Base-by-base conservation (phyloP, 2,113 vertebrate genomes). In the Heterocephalus glaber region DNA sequence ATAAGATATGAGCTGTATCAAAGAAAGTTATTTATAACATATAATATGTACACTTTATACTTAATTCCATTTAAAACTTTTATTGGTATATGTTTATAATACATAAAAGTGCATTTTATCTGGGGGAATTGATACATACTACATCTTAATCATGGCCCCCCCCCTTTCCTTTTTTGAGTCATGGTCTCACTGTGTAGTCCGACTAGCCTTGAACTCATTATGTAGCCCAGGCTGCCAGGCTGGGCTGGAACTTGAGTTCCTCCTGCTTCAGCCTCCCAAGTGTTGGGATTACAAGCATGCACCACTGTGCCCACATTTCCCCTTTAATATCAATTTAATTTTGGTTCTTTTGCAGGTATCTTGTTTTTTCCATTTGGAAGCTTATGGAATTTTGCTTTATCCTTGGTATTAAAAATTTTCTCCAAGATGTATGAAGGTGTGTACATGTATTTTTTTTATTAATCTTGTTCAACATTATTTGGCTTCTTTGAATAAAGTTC, bases 401-500 rank as follows among this genome's bases (percentile, higher is more conserved):
- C 70, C 44, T 90, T 87, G 30, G 58, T 41, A 56, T 92, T 89
- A 19, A 68, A n/a, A 76, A 68, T 82, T 93, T 77, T 95, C 41
- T 56, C 22, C 52, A 94, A 20, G 24, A 90, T 81, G 6, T 74
- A 35, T 90, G 30, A 86, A 56, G 38, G n/a, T 33, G 38, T 56
- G 30, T 35, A 28, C 35, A 66, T 81, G 4, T 80, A 65, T 82
- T 76, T 76, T 94, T 84, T 80, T n/a, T 89, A 0, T 54, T 88
- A 96, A 70, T 79, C 24, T 83, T 61, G 7, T 52, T 83, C 68
- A 79, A 84, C 44, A 79, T 33, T 92, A 77, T 26, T 80, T 61
- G 44, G 20, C 17, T 26, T 86, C 63, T 87, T 89, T 66, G 58
- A 95, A 90, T 30, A 92, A 94, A 80, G 9, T 92, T 92, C 17